Evolutionary conservation across 35 echinoderm and acorn worm genomes (phyloP).

Genomic region (Ophiothrix spiculata): DNA sequence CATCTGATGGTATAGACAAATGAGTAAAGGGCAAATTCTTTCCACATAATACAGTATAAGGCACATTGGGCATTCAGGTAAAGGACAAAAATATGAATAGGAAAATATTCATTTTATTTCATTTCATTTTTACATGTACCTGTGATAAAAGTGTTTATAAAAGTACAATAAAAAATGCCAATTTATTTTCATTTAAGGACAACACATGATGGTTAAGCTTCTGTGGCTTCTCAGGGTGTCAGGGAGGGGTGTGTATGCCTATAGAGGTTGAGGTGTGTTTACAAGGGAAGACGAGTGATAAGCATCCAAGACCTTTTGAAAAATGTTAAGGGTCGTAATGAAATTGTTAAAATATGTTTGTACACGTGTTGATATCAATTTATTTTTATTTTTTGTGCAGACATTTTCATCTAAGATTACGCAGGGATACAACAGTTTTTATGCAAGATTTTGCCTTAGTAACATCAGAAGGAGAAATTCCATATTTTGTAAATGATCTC

Average conservation of each 20-base stretch:
- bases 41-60: no score
- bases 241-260: background rate
- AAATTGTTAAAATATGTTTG: background rate
- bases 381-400: slow-evolving; percentile 46
- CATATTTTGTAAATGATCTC: slow-evolving; percentile 35
- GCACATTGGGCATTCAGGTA: no score
- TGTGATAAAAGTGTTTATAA: no score
- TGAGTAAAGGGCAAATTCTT: no score
- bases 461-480: slow-evolving; percentile 35
- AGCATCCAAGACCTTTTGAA: background rate
- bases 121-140: no score
- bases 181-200: no score
- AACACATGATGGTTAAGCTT: no score
- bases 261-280: background rate
- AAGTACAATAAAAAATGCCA: no score
- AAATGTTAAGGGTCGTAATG: background rate
- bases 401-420: slow-evolving; percentile 79
- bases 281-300: background rate
- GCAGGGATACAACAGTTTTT: slow-evolving; percentile 40
- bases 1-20: no score
- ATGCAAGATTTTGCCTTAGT: slow-evolving; percentile 45
- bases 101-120: no score
- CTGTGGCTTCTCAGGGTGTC: background rate
- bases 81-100: no score
- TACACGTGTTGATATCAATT: background rate